Percentiles rank a stretch among this genome's conserved stretches.
Conservation (phyloP, 2,113 vertebrate genomes). For the Ranitomeya imitator region DNA sequence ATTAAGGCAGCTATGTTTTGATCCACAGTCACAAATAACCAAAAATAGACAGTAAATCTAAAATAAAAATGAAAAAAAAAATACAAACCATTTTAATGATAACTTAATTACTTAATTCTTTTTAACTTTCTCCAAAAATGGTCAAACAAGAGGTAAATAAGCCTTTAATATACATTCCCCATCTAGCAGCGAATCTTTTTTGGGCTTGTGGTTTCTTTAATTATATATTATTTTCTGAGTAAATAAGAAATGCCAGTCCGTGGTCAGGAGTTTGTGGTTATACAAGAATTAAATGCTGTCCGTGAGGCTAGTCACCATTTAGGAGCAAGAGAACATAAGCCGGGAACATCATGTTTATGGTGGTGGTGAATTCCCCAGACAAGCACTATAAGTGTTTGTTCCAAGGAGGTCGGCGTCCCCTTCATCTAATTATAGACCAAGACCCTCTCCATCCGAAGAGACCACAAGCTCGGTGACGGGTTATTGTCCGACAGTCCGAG, state of each 20-base stretch:
- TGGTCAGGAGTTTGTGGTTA: not conserved
- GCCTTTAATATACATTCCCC: not conserved
- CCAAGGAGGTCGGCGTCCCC: not conserved
- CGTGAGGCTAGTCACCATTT: not conserved
- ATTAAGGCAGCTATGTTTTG: no score
- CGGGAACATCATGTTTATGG: not conserved
- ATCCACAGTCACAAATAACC: no score
- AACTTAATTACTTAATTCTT: not conserved
- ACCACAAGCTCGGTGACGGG: not conserved
- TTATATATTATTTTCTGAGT: conserved; percentile 23
- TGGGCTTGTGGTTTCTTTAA: conserved; percentile 32
- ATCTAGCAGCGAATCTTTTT: conserved; percentile 1
- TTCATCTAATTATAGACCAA: not conserved
- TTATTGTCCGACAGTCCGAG: not conserved
- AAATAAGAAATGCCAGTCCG: not conserved
- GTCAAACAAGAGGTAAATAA: not conserved
- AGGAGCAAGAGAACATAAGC: not conserved
- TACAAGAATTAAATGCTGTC: not conserved
- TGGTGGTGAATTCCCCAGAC: not conserved
- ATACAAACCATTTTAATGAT: not conserved
- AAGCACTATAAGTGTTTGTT: no score
- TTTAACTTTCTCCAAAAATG: not conserved
- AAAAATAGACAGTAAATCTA: no score
- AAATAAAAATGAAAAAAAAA: no score
- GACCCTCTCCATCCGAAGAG: not conserved